Base-by-base conservation (phyloP, 2,797 vertebrate species). In the Taenioides sp. region DNA sequence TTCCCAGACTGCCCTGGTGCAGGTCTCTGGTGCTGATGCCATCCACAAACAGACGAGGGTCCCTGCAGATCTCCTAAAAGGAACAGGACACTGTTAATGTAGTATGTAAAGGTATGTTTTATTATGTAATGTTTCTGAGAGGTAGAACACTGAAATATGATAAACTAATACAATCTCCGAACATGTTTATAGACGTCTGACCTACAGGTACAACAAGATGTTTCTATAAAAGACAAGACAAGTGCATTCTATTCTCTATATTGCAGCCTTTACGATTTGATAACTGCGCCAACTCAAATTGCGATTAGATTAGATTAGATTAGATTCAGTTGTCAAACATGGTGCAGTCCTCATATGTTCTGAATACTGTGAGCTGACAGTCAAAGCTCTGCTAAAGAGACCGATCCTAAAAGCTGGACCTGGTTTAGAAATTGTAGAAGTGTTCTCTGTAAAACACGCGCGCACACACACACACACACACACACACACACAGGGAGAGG, bases 21-120 rank as follows among this genome's bases (percentile, higher is more conserved):
- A 95, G 75, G 86, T 96, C 95, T n/a, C 92, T 91, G 12, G 95
- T 93, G 86, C 95, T 96, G 81, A 96, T 94, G 70, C 95, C 95
- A 5, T 96, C 94, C 17, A 95, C 92, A 81, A 96, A 95, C 65
- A 96, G 91, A 22, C 91, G 91, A n/a, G 95, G 95, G 68, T 94
- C 92, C 64, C 91, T 92, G 76, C 94, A 95, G 37, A 96, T 86
- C 69, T 96, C 94, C 95, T 95, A 20, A 67, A 27, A 4, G 6
- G 3, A 23, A 65, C 27, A 20, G 66, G 12, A 63, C 6, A 2
- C 5, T 20, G 4, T 47, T 47, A 47, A 16, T 3, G 14, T 43
- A 12, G 40, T 43, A 43, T 47, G 40, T 43, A 12, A 37, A 37
- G 5, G 9, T 12, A 40, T 40, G 40, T 37, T 37, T 37, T 37